phyloP scores from a whole-genome alignment of 2,113 vertebrate genomes.

The Leptodactylus fuscus region DNA sequence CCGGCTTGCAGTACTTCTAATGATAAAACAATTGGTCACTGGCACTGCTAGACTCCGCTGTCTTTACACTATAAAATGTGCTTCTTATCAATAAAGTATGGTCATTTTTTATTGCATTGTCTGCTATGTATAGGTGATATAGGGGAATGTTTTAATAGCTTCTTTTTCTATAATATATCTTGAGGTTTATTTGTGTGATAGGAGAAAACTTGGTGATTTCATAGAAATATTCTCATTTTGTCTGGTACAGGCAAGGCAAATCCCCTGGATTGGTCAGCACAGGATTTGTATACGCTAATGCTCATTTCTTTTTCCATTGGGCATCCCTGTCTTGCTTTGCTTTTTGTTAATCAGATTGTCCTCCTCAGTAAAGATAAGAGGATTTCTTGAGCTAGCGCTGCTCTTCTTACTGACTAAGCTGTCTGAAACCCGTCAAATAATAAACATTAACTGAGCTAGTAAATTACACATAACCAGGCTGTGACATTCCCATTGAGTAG shows the following conservation, averaged over 20 bases:
- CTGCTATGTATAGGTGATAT: no score
- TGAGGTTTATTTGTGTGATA: no score
- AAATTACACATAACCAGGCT: not conserved
- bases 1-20: no score
- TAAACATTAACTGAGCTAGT: constrained; percentile 35
- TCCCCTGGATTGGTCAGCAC: not conserved
- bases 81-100: no score
- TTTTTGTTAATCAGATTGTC: constrained; percentile 50
- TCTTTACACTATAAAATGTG: no score
- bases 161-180: no score
- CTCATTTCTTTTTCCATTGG: constrained; percentile 8
- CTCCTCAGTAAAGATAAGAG: constrained; percentile 39
- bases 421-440: constrained; percentile 43
- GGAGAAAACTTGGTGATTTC: no score
- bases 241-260: not conserved
- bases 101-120: no score
- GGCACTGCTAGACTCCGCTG: no score
- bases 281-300: not conserved
- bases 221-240: no score
- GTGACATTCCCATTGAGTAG: not conserved
- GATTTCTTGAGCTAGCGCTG: constrained; percentile 46
- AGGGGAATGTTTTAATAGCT: no score
- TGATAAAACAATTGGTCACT: no score
- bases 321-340: constrained; percentile 21
- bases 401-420: constrained; percentile 44